A percentile compares a stretch with the other conserved stretches of the same genome.
phyloP scores from a whole-genome alignment of 2,888 invertebrate species.

The Drosophila kambysellisi region DNA sequence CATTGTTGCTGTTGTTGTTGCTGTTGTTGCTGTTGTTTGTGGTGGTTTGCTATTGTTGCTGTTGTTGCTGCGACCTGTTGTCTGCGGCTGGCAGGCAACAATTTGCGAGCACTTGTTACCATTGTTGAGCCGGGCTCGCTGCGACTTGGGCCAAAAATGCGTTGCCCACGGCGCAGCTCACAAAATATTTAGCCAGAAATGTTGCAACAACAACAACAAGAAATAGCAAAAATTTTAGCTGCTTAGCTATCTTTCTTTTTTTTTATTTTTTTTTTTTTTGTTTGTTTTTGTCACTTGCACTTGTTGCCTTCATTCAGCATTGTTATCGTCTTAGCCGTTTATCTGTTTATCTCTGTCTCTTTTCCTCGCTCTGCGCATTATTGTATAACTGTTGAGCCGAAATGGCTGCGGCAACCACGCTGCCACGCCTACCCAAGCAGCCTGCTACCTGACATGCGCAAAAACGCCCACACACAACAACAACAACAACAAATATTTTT shows the following conservation, averaged over 20 bases:
- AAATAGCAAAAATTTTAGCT: constrained; percentile 11
- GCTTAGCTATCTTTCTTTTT: constrained; percentile 2
- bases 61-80: constrained; percentile 24
- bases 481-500: not conserved
- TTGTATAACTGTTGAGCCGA: constrained; percentile 57
- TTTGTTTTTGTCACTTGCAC: constrained; percentile 71
- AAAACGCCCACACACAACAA: constrained; percentile 29
- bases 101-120: constrained; percentile 75
- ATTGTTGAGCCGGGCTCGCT: constrained; percentile 43
- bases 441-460: constrained; percentile 49
- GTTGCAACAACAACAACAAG: constrained; percentile 23
- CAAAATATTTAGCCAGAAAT: constrained; percentile 58
- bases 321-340: constrained; percentile 40
- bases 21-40: constrained; percentile 19
- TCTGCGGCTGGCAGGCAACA: constrained; percentile 49
- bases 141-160: constrained; percentile 41
- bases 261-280: constrained; percentile 7
- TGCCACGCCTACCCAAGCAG: constrained; percentile 51
- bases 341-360: constrained; percentile 31
- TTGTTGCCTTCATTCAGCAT: constrained; percentile 53
- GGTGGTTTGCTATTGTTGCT: constrained; percentile 6
- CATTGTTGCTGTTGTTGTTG: constrained; percentile 54
- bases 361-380: constrained; percentile 31
- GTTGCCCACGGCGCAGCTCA: constrained; percentile 49
- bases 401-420: constrained; percentile 16